These are phyloP conservation scores for Aricia agestis DNA, from an alignment of 1,140 invertebrate species.

Conservation along the genomic window DNA sequence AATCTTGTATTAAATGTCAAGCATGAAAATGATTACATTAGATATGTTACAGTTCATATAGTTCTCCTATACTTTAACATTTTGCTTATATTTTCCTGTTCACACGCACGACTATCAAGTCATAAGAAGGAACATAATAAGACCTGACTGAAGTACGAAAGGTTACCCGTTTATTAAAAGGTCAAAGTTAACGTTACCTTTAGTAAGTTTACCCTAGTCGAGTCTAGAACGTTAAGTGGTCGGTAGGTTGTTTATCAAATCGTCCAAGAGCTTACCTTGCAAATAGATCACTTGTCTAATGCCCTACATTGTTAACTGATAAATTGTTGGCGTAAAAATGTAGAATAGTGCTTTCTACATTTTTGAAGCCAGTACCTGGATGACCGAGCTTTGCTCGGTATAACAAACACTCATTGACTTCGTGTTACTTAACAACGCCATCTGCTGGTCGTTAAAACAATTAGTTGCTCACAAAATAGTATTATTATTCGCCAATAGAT, in stretches of 20 bases:
- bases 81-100: not conserved
- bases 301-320: not conserved
- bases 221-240: not conserved
- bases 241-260: conserved; percentile 1
- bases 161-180: not conserved
- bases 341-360: not conserved
- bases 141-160: not conserved
- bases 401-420: no score
- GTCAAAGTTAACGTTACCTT: not conserved
- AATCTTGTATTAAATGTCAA: no score
- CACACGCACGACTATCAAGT: conserved; percentile 2
- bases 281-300: not conserved
- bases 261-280: not conserved
- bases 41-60: not conserved
- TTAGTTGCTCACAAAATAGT: no score
- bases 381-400: no score
- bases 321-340: not conserved
- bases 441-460: no score
- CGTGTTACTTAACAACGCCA: no score
- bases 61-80: not conserved
- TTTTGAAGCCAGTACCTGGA: not conserved
- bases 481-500: no score
- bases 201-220: not conserved
- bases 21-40: no score
- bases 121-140: not conserved